A percentile compares a stretch with the other conserved stretches of the same genome.
These are phyloP conservation scores for Thinocorus orbignyianus DNA, from an alignment of 2,113 vertebrate species.

Conservation along the genomic window DNA sequence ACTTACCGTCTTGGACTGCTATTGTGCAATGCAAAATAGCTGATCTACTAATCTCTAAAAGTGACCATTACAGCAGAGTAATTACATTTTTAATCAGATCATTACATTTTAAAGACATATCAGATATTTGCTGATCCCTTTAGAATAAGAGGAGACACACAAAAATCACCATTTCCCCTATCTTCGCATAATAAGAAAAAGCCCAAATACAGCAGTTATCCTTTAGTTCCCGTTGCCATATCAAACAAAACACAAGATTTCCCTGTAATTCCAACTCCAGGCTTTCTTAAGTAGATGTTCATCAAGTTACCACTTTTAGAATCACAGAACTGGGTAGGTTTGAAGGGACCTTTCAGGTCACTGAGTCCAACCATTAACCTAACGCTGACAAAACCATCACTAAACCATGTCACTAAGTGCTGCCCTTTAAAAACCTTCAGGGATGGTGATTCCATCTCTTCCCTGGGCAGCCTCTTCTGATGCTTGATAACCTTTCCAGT, in stretches of 20 bases:
- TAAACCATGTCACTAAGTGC: too few relatives aligned
- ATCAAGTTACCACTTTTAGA: neutral
- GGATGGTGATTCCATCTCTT: too few relatives aligned
- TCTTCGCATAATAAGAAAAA: neutral
- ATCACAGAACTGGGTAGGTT: neutral
- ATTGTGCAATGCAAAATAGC: neutral
- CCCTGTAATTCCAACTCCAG: neutral
- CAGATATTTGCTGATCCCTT: neutral
- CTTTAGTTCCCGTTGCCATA: neutral
- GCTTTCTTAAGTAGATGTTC: neutral
- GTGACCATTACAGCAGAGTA: neutral
- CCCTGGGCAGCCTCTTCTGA: too few relatives aligned
- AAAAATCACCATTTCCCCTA: neutral
- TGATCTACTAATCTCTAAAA: neutral
- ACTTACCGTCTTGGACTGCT: neutral
- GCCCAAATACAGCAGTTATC: neutral
- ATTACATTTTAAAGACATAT: neutral
- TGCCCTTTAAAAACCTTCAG: too few relatives aligned
- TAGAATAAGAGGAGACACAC: neutral
- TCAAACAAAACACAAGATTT: neutral
- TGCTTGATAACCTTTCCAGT: too few relatives aligned
- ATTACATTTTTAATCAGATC: too few relatives aligned
- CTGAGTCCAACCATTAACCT: neutral
- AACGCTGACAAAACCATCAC: too few relatives aligned
- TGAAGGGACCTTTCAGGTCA: neutral